These are phyloP conservation scores for Lamprotornis superbus DNA, from an alignment of 2,113 vertebrate species.

Conservation along the genomic window DNA sequence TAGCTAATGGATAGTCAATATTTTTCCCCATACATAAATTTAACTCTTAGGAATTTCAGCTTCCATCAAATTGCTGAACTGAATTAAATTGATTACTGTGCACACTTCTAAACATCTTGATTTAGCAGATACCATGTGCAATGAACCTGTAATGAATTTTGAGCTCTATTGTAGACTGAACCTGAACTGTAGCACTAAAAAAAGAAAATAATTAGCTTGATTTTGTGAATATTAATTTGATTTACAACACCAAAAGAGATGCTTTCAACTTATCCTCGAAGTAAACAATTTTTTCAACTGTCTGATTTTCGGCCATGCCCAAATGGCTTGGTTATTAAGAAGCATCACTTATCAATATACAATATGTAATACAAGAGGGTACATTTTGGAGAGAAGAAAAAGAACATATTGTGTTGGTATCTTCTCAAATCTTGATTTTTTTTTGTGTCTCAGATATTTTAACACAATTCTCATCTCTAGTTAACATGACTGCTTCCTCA, in stretches of 20 bases:
- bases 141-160: neutral
- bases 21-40: neutral
- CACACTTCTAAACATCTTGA: neutral
- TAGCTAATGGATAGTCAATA: neutral
- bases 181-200: accelerated
- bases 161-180: neutral
- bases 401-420: neutral
- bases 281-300: neutral
- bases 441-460: neutral
- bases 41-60: neutral
- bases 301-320: neutral
- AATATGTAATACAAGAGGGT: neutral
- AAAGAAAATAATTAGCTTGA: neutral
- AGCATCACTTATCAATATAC: neutral
- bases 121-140: neutral
- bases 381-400: neutral
- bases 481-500: neutral
- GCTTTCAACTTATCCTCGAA: neutral
- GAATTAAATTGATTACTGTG: neutral
- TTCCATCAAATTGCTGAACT: neutral
- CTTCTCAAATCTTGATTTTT: neutral
- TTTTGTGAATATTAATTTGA: neutral
- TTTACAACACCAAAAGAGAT: neutral
- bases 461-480: neutral
- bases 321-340: neutral